Conservation (phyloP, 2,113 vertebrate genomes). For the Mixornis gularis region DNA sequence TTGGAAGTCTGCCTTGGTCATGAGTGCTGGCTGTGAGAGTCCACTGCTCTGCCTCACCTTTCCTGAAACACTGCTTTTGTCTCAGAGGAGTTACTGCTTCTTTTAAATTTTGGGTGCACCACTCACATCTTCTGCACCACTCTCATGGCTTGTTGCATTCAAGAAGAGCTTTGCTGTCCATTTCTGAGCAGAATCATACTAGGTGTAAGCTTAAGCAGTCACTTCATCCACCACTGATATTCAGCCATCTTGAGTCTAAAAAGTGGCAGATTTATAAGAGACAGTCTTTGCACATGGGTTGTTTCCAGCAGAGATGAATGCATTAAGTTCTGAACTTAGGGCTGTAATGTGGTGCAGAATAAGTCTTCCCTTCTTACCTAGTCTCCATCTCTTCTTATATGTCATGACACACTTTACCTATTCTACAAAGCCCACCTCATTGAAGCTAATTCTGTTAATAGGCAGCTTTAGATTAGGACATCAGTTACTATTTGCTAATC, state of each 20-base stretch:
- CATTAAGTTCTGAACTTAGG: not conserved
- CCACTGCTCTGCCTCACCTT: not conserved
- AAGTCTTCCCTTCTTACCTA: not conserved
- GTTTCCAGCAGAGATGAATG: not conserved
- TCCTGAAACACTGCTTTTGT: not conserved
- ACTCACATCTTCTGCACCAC: not conserved
- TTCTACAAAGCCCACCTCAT: slow-evolving; percentile 60
- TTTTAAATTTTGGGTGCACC: not conserved
- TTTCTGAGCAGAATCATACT: not conserved
- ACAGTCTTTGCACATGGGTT: not conserved
- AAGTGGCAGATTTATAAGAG: not conserved
- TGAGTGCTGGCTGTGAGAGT: not conserved
- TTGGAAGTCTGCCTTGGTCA: not conserved
- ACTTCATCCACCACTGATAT: not conserved
- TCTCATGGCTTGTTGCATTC: not conserved
- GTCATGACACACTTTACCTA: slow-evolving; percentile 69
- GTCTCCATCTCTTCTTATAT: not conserved
- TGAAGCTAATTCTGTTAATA: slow-evolving; percentile 73
- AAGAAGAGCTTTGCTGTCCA: not conserved
- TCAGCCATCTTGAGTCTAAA: not conserved
- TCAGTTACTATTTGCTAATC: slow-evolving; percentile 60
- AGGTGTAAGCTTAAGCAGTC: not conserved
- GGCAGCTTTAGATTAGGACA: slow-evolving; percentile 74
- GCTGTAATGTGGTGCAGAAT: not conserved
- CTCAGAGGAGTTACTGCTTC: not conserved